Base-by-base conservation (phyloP, 2,888 invertebrate genomes). In the Steinernema scapterisci region DNA sequence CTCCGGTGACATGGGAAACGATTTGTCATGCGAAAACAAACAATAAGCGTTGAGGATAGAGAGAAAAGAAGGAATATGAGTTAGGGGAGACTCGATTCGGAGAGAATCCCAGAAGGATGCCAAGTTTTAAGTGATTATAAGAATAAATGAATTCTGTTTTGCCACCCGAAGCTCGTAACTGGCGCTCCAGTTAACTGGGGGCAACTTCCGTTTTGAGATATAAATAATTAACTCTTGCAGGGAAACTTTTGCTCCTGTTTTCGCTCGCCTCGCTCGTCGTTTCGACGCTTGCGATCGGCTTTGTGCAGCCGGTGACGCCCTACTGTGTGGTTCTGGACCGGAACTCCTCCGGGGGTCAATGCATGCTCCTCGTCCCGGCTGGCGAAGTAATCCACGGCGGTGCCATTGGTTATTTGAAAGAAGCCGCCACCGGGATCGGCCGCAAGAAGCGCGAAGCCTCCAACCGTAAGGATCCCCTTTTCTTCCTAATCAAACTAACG, bases 181-280 rank as follows among this genome's bases (percentile, higher is more conserved):
- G 38, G 38, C 38, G 38, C 9, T 38, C 9, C 5, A 38, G 38
- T 38, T 38, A 38, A 38, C 38, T 38, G 9, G 38, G 9, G 3
- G 38, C 38, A 9, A 38, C 38, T 38, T 9, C 38, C 38, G n/a
- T n/a, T n/a, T n/a, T n/a, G 38, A 38, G 38, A 38, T 38, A 38
- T 38, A 38, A 38, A 38, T 38, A 38, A 38, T 38, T 38, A 48
- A 48, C 19, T 16, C 48, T 70, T 80, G 23, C 71, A 81, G 89
- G 88, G 79, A 90, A 90, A 89, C 90, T 93, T 80, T 91, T 99
- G 81, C 90, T 99, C 76, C 89, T 99, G 74, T 93, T 93, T 71
- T 95, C 97, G 0, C 90, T 99, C 72, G 92, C 93, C 56, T 94
- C 95, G 76, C 97, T 97, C 95, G 94, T 99, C 77, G 91, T 96